These are phyloP conservation scores for Melipona beecheii DNA, from an alignment of 2,888 invertebrate species.

Conservation along the genomic window DNA sequence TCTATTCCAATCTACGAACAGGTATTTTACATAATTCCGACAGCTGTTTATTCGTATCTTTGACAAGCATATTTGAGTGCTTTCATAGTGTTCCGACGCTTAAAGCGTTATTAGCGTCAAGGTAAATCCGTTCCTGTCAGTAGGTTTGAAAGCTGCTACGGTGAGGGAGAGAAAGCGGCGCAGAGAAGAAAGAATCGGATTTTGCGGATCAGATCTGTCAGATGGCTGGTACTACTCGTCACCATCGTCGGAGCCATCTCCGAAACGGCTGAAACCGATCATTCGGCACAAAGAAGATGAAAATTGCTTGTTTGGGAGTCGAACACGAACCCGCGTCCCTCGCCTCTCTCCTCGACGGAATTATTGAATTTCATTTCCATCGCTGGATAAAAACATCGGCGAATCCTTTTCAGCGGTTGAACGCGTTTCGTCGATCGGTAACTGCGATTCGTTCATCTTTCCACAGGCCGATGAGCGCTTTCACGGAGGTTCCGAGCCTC, in stretches of 20 bases:
- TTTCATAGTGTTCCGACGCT: neutral
- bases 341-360: neutral
- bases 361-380: conserved; percentile 20
- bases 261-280: neutral
- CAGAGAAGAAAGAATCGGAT: conserved; percentile 3
- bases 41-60: too few relatives aligned
- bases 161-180: neutral
- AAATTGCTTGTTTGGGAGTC: neutral
- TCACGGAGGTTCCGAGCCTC: conserved; percentile 2
- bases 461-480: conserved; percentile 31
- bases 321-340: too few relatives aligned
- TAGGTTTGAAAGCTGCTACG: neutral
- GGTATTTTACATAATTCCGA: too few relatives aligned
- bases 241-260: neutral
- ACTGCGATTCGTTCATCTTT: conserved; percentile 32
- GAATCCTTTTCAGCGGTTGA: conserved; percentile 9
- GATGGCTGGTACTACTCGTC: neutral
- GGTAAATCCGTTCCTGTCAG: neutral
- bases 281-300: neutral
- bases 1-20: too few relatives aligned
- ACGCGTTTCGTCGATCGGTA: conserved; percentile 15
- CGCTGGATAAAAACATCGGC: neutral
- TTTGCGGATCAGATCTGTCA: neutral
- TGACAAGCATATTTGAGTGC: too few relatives aligned
- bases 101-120: neutral